These are phyloP conservation scores for Drosophila phalerata DNA, from an alignment of 2,888 invertebrate genomes.

Conservation along the genomic window DNA sequence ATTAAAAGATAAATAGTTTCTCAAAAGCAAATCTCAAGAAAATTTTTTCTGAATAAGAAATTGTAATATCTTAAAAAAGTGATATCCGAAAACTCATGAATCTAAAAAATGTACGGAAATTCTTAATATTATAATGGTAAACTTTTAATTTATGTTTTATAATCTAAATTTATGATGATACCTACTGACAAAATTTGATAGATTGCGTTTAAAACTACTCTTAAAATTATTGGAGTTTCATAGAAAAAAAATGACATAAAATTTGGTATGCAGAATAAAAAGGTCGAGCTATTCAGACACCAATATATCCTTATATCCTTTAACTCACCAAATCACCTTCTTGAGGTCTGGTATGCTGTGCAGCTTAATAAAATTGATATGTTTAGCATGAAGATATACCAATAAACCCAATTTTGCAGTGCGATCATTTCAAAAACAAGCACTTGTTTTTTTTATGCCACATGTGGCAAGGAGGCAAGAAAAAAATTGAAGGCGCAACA, in stretches of 20 bases:
- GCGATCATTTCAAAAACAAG: constrained; percentile 68
- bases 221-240: not conserved
- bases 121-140: no score
- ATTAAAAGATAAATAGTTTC: no score
- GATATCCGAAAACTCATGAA: no score
- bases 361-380: constrained; percentile 39
- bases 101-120: no score
- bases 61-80: no score
- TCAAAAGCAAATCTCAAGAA: no score
- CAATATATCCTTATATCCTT: not conserved
- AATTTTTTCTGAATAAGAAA: no score
- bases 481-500: constrained; percentile 35
- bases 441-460: constrained; percentile 43
- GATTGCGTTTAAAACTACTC: not conserved
- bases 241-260: not conserved
- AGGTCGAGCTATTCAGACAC: not conserved
- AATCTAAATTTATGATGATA: not conserved
- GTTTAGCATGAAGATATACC: constrained; percentile 63
- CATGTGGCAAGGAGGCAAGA: constrained; percentile 12
- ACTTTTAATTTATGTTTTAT: no score
- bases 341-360: not conserved
- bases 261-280: not conserved
- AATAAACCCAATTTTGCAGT: constrained; percentile 65
- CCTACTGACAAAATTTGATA: not conserved
- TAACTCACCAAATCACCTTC: not conserved